These are phyloP conservation scores for Lethenteron reissneri DNA, from an alignment of 2,113 vertebrate species.

Conservation along the genomic window DNA sequence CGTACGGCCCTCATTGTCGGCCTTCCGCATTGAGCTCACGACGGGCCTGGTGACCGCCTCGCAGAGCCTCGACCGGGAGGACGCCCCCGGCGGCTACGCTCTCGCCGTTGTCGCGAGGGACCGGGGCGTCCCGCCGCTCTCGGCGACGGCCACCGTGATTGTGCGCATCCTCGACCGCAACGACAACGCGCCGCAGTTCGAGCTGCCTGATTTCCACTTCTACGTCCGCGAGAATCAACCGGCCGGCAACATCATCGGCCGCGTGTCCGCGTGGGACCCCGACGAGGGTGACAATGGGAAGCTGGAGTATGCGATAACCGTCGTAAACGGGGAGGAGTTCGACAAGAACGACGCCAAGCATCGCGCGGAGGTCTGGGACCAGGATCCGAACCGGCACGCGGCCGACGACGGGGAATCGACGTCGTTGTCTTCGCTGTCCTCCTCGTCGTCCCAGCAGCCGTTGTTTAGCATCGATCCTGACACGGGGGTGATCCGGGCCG, in stretches of 20 bases:
- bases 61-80: constrained; percentile 84
- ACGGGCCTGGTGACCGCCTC: constrained; percentile 88
- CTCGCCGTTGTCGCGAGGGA: constrained; percentile 90
- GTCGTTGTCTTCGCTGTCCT: no score
- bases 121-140: constrained; percentile 81
- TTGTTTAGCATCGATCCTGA: constrained; percentile 84
- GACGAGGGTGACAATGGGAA: constrained; percentile 85
- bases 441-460: constrained; percentile 76
- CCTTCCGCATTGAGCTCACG: constrained; percentile 92
- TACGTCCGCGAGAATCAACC: constrained; percentile 96
- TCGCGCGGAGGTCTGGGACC: constrained; percentile 57
- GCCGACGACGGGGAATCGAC: no score
- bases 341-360: no score
- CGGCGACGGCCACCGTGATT: constrained; percentile 83
- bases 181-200: constrained; percentile 95
- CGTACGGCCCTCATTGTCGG: constrained; percentile 10
- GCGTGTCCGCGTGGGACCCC: constrained; percentile 87
- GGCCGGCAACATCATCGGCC: constrained; percentile 88
- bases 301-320: constrained; percentile 79
- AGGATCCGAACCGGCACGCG: constrained; percentile 38
- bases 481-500: constrained; percentile 92
- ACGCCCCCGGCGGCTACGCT: constrained; percentile 76
- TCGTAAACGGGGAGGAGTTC: background rate
- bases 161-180: constrained; percentile 91
- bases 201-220: constrained; percentile 96